phyloP scores from a whole-genome alignment of 1,140 invertebrate genomes.

The Rhysida immarginata region DNA sequence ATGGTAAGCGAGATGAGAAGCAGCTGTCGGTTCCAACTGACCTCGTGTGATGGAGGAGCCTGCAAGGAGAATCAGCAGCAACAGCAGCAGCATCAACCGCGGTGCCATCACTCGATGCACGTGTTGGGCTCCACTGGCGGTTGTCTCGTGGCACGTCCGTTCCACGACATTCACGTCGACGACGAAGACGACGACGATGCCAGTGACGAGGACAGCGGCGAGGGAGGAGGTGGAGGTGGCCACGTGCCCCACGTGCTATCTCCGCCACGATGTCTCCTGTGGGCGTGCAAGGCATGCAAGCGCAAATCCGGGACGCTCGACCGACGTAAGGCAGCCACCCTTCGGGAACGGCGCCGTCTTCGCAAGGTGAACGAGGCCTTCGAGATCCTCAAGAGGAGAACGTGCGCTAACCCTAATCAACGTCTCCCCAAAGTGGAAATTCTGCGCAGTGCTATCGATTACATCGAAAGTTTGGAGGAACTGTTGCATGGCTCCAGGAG shows the following conservation, averaged over 20 bases:
- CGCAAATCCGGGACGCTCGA: slow-evolving; percentile 87
- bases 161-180: background rate
- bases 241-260: slow-evolving; percentile 30
- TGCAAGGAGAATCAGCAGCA: no score
- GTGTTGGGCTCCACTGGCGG: no score
- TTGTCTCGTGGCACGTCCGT: no score
- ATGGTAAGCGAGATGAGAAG: background rate
- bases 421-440: slow-evolving; percentile 94
- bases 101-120: no score
- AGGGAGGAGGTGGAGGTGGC: background rate
- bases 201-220: background rate
- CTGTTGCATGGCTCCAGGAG: slow-evolving; percentile 41
- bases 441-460: slow-evolving; percentile 89
- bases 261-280: slow-evolving; percentile 62
- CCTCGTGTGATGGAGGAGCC: background rate
- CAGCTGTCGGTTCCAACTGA: background rate
- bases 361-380: slow-evolving; percentile 97
- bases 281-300: slow-evolving; percentile 94
- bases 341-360: slow-evolving; percentile 76
- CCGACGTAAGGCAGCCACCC: slow-evolving; percentile 85
- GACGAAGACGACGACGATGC: background rate
- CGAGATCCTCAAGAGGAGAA: slow-evolving; percentile 78
- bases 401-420: slow-evolving; percentile 87
- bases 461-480: slow-evolving; percentile 88
- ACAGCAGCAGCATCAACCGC: no score